Evolutionary conservation across 2,797 vertebrate genomes (phyloP), one percentile per base, ranked within the genome.

Genomic region (Erethizon dorsatum): DNA sequence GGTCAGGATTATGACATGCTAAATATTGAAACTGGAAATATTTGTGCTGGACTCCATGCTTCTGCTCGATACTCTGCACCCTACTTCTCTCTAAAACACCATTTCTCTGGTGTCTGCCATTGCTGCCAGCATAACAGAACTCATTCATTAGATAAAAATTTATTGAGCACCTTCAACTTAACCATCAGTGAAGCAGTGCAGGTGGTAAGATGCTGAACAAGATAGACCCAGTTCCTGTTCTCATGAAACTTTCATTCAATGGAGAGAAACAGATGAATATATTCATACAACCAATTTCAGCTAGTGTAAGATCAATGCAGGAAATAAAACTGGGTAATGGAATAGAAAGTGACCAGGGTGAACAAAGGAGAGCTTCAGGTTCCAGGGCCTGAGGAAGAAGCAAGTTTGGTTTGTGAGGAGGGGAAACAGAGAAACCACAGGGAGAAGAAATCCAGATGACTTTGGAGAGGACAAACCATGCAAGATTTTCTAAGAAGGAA

Each of bases 281-380:
- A 50, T 67, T 78, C 18, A 33, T 3, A 47, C 73, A 65, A 17
- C n/a, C 86, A 82, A 50, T 52, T 90, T 67, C n/a, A n/a, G 17
- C 6, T 59, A 50, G 45, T 24, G 28, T 59, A 84, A 91, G 41
- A 87, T 61, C n/a, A 82, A 13, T 88, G 45, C 45, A 80, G 57
- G 94, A 96, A 92, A 78, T 78, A 57, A 96, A 95, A 61, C 50
- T n/a, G 11, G 22, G 26, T 26, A 71, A 31, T 77, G 85, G 71
- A 31, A 80, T 41, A 45, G 71, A 83, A 92, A 69, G 45, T 20
- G 45, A 52, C 5, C 12, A 2, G 2, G 28, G 26, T 31, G 37
- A 82, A 83, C 17, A 65, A 91, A 31, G 7, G 15, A 37, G n/a
- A 67, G 11, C 31, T 33, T 56, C 63, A 67, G 65, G 37, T 88